Conservation (phyloP, 1,140 invertebrate genomes). For the Ditylenchus dipsaci region DNA sequence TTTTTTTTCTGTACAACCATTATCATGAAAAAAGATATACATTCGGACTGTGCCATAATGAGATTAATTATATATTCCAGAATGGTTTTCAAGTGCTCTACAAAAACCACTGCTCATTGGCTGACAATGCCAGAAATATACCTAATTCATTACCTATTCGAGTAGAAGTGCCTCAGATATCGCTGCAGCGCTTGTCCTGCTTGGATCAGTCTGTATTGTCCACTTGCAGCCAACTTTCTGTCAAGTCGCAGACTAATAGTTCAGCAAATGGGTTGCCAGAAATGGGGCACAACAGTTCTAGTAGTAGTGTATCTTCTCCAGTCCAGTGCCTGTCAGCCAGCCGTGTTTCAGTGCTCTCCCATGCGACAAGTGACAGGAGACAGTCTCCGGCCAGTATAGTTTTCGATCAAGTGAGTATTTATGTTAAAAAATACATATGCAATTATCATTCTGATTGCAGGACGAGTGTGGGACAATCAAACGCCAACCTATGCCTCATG, state of each 20-base stretch:
- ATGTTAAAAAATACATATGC: neutral
- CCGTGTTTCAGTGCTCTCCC: constrained; percentile 3
- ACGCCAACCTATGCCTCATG: constrained; percentile 16
- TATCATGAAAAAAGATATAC: too few species aligned
- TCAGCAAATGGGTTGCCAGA: constrained; percentile 13
- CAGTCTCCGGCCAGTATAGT: constrained; percentile 18
- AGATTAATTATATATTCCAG: constrained; percentile 24
- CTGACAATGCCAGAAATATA: neutral
- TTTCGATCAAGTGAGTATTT: constrained; percentile 30
- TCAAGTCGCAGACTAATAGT: neutral
- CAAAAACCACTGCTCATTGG: constrained; percentile 27
- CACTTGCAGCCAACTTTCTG: neutral
- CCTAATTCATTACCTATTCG: constrained; percentile 24
- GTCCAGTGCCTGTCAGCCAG: neutral
- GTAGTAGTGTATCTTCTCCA: neutral
- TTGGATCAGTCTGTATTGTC: constrained; percentile 9
- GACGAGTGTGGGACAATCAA: constrained; percentile 46
- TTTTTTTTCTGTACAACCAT: too few species aligned
- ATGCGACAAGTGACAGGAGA: constrained; percentile 7
- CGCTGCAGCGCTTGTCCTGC: constrained; percentile 29
- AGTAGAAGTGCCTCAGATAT: constrained; percentile 34
- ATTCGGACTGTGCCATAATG: too few species aligned
- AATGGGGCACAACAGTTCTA: too few species aligned
- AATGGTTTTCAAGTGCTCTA: constrained; percentile 29
- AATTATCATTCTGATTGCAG: constrained; percentile 10